Evolutionary conservation across 2,888 invertebrate species (phyloP), one percentile per base, ranked within the genome.

Genomic region (Drymonia ruficornis): DNA sequence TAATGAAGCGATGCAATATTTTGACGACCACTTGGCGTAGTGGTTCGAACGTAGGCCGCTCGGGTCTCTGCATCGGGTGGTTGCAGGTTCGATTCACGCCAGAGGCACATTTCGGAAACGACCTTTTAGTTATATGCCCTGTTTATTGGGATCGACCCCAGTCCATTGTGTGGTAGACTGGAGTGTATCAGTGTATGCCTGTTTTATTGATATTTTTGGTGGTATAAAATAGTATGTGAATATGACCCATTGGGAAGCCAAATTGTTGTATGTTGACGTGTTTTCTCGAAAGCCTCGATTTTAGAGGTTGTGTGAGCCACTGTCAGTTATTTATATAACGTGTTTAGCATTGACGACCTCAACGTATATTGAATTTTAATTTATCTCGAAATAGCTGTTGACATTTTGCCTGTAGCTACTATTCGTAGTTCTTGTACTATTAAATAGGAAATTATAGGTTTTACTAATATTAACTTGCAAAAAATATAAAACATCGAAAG

Each of bases 321-420:
- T n/a, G 36, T 16, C 19, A 16, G 29, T 28, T 48, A 49, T 50
- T 54, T 44, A n/a, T n/a, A 49, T 34, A 43, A 51, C 49, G 45
- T 55, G 48, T 59, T 58, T 52, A 29, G 53, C 56, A 61, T 63
- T 61, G 54, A 42, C 18, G 51, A 62, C 59, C 53, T 66, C 48
- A 50, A 54, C 56, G 42, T 53, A 45, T 54, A 43, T 65, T 51
- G 60, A 67, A 71, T 72, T 67, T 62, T 55, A 74, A 62, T 51
- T 19, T 55, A 53, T 53, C 55, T 58, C 18, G 42, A 50, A 54
- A 51, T 56, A 50, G n/a, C 50, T 49, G 56, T 52, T 66, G 59
- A 63, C 65, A 63, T 74, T 72, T 63, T 53, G 45, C 47, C 13
- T 36, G 36, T 36, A 28, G 28, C 7, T 28, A 36, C 36, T 36